Evolutionary conservation across 1,140 invertebrate genomes (phyloP).

Genomic region (Cydia amplana): DNA sequence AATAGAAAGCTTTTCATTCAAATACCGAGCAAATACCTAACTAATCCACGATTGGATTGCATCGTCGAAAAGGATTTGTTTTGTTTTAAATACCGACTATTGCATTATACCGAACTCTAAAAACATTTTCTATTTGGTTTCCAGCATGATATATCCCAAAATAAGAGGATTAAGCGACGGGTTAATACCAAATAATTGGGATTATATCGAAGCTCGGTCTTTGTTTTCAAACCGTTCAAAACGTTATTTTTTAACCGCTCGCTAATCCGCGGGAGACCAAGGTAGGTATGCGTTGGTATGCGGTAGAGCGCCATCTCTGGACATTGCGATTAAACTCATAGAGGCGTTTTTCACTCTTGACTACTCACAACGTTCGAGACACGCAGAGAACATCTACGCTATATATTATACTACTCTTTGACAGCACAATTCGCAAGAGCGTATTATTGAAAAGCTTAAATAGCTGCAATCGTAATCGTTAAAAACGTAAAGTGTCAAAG

Average conservation of each 20-base stretch:
- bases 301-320: neutral
- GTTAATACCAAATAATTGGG: conserved; percentile 31
- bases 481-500: neutral
- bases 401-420: too few species aligned
- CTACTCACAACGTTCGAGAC: neutral
- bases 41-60: neutral
- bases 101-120: neutral
- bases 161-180: conserved; percentile 26
- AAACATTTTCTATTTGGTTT: conserved; percentile 9
- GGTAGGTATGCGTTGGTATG: neutral
- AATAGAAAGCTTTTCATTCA: neutral
- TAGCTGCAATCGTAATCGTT: neutral
- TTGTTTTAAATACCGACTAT: conserved; percentile 6
- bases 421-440: too few species aligned
- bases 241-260: conserved; percentile 24
- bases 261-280: conserved; percentile 7
- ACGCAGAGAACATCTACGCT: neutral
- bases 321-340: neutral
- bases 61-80: neutral
- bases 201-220: conserved; percentile 10
- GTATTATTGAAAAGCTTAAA: neutral
- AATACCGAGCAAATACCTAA: neutral
- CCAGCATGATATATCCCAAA: conserved; percentile 25
- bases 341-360: neutral
- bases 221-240: neutral